Base-by-base conservation (phyloP, 1,140 invertebrate genomes). In the Saxidomus purpurata region DNA sequence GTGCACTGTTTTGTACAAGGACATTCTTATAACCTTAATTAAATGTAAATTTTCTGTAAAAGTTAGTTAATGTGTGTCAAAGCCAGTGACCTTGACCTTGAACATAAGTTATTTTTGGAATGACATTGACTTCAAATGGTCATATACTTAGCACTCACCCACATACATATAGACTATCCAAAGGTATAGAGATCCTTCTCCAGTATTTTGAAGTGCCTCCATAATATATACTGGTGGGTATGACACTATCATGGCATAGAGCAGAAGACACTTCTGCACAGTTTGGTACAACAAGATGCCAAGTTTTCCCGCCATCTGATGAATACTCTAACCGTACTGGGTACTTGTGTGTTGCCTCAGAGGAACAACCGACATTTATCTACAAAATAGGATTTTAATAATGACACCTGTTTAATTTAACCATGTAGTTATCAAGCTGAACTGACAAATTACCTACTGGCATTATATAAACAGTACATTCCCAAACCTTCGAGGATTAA, bases 341-440 rank as follows among this genome's bases (percentile, higher is more conserved):
- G 77, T 95, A 94, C 77, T 94, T 94, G 25, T 93, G 87, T 9
- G 92, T 94, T 11, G 94, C 91, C 19, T 94, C 93, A 4, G 94
- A 91, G 13, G 94, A 95, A 93, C 96, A 96, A 25, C 96, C 96
- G 52, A 96, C 95, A 90, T 96, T 96, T 11, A 96, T 94, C 96
- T 96, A 86, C 8, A 88, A 83, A 71, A 28, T 89, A 61, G 19
- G 36, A 36, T n/a, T n/a, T n/a, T n/a, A n/a, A n/a, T n/a, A n/a
- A n/a, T n/a, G n/a, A n/a, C n/a, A n/a, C n/a, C n/a, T n/a, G n/a
- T n/a, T n/a, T n/a, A n/a, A n/a, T n/a, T n/a, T n/a, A n/a, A n/a
- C n/a, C n/a, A n/a, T n/a, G n/a, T n/a, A n/a, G n/a, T n/a, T n/a
- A n/a, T n/a, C n/a, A n/a, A n/a, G n/a, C n/a, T n/a, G n/a, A n/a